A percentile compares a stretch with the other conserved stretches of the same genome.
These are phyloP conservation scores for Cairina moschata DNA, from an alignment of 2,113 vertebrate species.

Conservation along the genomic window DNA sequence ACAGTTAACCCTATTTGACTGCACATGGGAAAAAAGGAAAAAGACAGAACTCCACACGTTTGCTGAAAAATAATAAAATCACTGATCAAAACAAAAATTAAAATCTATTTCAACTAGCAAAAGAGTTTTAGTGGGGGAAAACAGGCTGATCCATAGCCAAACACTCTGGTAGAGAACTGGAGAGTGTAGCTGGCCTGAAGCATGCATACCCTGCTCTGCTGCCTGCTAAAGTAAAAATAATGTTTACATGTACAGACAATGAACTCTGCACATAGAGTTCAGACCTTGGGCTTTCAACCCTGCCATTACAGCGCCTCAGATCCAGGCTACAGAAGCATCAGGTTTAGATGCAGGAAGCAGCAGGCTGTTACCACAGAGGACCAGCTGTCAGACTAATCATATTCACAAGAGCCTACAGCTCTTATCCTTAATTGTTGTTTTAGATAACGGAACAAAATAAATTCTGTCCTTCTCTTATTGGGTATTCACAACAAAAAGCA, in stretches of 20 bases:
- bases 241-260: background rate
- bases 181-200: background rate
- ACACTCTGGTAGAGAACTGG: background rate
- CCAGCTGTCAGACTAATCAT: background rate
- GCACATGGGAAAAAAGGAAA: background rate
- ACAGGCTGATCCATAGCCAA: background rate
- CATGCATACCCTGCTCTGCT: background rate
- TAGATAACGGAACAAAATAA: background rate
- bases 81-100: background rate
- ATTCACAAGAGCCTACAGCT: background rate
- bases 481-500: background rate
- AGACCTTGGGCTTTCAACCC: background rate
- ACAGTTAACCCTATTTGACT: background rate
- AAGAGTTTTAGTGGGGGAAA: background rate
- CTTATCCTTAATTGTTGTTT: background rate
- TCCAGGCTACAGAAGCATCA: background rate
- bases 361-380: background rate
- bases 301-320: background rate
- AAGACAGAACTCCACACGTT: background rate
- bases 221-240: background rate
- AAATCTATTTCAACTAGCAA: background rate
- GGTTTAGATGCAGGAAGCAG: background rate
- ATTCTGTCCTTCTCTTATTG: background rate
- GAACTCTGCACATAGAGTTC: background rate
- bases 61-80: background rate